phyloP scores from a whole-genome alignment of 2,797 vertebrate species.

The Eurystomus glaucurus region DNA sequence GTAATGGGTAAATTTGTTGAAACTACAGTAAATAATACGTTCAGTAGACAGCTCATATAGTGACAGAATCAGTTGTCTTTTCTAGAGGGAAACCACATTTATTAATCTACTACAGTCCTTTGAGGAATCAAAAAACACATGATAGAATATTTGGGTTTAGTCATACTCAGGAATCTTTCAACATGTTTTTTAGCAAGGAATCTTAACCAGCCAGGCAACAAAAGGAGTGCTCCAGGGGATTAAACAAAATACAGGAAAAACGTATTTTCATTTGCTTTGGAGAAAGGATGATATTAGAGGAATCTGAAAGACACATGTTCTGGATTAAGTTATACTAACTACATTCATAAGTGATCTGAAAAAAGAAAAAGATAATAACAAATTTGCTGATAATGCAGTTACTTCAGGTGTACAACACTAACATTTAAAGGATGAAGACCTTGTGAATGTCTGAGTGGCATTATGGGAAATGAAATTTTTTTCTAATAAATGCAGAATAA shows the following conservation, averaged over 20 bases:
- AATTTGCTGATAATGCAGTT: neutral
- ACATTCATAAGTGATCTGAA: neutral
- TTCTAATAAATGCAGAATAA: neutral
- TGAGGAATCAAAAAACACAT: neutral
- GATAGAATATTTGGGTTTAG: neutral
- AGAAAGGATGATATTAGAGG: neutral
- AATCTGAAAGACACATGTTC: neutral
- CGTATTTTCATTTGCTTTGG: constrained; percentile 6
- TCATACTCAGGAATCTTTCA: neutral
- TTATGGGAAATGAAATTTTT: neutral
- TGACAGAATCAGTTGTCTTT: neutral
- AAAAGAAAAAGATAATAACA: neutral
- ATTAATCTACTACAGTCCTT: neutral
- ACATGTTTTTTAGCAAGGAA: neutral
- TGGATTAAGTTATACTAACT: neutral
- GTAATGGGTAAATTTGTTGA: neutral
- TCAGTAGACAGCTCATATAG: neutral
- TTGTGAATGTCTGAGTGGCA: neutral
- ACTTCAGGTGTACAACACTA: neutral
- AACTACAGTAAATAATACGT: neutral
- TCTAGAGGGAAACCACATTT: neutral
- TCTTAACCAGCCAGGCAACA: neutral
- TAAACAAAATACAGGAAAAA: neutral
- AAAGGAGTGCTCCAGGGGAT: neutral
- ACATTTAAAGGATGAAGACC: neutral